Conservation (phyloP, 2,113 vertebrate genomes). For the Mormyrus lacerda region DNA sequence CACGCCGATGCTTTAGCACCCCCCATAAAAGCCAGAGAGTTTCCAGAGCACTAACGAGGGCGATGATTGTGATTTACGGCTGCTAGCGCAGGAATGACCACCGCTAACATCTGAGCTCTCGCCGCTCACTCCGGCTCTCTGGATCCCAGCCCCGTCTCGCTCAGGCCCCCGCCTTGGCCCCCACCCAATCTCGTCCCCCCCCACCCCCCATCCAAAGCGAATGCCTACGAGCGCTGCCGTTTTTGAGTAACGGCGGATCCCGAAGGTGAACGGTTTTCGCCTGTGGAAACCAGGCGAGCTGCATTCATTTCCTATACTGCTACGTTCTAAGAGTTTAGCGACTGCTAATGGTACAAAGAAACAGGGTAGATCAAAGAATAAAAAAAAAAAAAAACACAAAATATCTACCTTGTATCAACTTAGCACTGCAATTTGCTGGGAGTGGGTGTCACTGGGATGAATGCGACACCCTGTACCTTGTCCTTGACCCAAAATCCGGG, state of each 20-base stretch:
- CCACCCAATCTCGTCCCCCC: neutral
- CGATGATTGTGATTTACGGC: slow-evolving; percentile 13
- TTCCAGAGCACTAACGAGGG: slow-evolving; percentile 13
- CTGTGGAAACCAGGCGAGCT: neutral
- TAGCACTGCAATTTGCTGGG: neutral
- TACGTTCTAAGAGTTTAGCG: neutral
- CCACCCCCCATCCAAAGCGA: neutral
- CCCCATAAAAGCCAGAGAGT: neutral
- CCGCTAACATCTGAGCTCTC: neutral
- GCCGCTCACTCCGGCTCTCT: too few relatives aligned
- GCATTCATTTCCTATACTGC: neutral
- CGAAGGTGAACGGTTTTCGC: neutral
- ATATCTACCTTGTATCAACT: neutral
- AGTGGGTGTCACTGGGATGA: neutral
- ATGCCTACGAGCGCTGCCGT: neutral
- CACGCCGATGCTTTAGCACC: neutral
- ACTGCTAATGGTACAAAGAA: neutral
- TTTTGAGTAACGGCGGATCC: neutral
- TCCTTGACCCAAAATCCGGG: neutral
- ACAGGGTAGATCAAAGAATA: neutral
- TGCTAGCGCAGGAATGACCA: neutral
- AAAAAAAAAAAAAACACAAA: neutral
- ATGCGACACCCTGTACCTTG: neutral
- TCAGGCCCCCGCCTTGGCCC: neutral
- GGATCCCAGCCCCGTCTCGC: neutral